These are phyloP conservation scores for Ophion ellenae DNA, from an alignment of 2,888 invertebrate species.

Conservation along the genomic window DNA sequence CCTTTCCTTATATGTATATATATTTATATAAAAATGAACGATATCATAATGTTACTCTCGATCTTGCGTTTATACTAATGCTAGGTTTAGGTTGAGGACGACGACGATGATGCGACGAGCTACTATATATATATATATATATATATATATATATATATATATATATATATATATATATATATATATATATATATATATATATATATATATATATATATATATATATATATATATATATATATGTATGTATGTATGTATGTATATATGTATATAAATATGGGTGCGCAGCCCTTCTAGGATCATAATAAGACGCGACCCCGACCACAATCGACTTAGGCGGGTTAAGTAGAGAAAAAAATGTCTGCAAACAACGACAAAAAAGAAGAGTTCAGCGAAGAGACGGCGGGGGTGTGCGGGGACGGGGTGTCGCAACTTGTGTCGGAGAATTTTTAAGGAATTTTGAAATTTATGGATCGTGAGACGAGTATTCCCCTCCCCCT, in stretches of 20 bases:
- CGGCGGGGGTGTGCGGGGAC: too few relatives aligned
- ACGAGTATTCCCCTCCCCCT: too few relatives aligned
- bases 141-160: not conserved
- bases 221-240: constrained; percentile 7
- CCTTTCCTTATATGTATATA: constrained; percentile 7
- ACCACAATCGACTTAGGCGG: constrained; percentile 79
- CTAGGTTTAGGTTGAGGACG: constrained; percentile 74
- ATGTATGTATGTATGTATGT: too few relatives aligned
- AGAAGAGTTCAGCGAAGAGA: not conserved
- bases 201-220: constrained; percentile 5
- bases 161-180: not conserved
- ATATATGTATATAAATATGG: constrained; percentile 3
- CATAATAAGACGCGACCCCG: constrained; percentile 76
- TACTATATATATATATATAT: constrained; percentile 13
- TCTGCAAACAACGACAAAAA: constrained; percentile 48
- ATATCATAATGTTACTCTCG: constrained; percentile 79
- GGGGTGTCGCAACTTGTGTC: not conserved
- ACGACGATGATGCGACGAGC: constrained; percentile 39
- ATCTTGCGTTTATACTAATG: constrained; percentile 81
- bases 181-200: constrained; percentile 1
- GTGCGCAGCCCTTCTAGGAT: constrained; percentile 70
- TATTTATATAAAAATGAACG: constrained; percentile 27
- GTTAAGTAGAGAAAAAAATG: constrained; percentile 69
- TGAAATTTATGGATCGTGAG: constrained; percentile 18
- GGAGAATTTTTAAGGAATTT: constrained; percentile 55